Evolutionary conservation across 2,113 vertebrate genomes (phyloP).

Genomic region (Chamaetylas fuelleborni): DNA sequence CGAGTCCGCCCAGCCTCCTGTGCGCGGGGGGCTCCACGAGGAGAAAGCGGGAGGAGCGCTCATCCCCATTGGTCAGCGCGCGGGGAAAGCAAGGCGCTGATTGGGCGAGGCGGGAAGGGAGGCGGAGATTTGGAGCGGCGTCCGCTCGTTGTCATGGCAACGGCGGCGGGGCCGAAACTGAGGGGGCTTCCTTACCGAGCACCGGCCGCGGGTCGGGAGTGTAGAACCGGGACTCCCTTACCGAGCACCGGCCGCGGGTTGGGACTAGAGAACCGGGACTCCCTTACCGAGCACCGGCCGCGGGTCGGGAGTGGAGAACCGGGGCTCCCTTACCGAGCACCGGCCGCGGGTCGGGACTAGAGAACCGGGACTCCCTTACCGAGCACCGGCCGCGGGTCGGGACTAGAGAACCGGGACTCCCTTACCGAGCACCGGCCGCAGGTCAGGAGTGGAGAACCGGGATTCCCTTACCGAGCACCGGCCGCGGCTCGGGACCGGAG

Average conservation of each 20-base stretch:
- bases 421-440: too few relatives aligned
- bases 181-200: background rate
- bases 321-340: background rate
- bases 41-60: fast-evolving
- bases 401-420: fast-evolving
- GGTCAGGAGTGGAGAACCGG: too few relatives aligned
- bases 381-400: background rate
- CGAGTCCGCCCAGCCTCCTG: fast-evolving
- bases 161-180: background rate
- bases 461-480: too few relatives aligned
- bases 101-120: fast-evolving
- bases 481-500: too few relatives aligned
- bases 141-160: background rate
- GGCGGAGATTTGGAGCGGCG: background rate
- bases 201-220: too few relatives aligned
- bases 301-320: background rate
- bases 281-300: background rate
- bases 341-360: background rate
- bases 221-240: background rate
- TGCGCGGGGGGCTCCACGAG: background rate
- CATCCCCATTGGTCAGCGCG: background rate
- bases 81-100: background rate
- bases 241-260: background rate
- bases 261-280: fast-evolving
- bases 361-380: background rate